Conservation (phyloP, 64 coral and sea anemone genomes). For the Pachyseris speciosa region DNA sequence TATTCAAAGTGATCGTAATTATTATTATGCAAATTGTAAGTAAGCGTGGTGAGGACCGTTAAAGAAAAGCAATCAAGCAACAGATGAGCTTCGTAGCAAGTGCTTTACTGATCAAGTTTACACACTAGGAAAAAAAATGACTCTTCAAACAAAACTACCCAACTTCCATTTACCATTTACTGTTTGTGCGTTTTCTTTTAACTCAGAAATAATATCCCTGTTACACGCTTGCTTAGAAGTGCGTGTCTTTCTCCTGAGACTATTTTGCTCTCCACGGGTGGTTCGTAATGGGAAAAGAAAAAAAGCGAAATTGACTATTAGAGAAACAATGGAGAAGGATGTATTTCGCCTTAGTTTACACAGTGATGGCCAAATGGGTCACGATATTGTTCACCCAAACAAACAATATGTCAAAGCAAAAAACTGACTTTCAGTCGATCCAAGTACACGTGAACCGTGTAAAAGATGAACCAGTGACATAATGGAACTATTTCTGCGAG, state of each 20-base stretch:
- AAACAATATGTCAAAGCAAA: neutral
- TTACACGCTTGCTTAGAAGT: neutral
- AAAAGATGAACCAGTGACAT: neutral
- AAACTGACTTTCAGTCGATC: neutral
- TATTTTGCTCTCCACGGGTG: neutral
- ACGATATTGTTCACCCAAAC: neutral
- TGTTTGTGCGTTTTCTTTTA: too few relatives aligned
- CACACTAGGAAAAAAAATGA: neutral
- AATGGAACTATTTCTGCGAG: neutral
- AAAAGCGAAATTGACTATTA: neutral
- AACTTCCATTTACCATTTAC: neutral
- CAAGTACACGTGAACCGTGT: neutral
- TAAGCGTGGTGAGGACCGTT: neutral
- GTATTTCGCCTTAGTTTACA: neutral
- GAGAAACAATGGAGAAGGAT: constrained; percentile 8
- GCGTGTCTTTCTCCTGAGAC: constrained; percentile 14
- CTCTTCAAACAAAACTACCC: neutral
- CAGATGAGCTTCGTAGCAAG: too few relatives aligned
- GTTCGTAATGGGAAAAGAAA: neutral
- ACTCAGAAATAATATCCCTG: too few relatives aligned
- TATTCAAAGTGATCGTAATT: neutral
- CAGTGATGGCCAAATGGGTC: neutral
- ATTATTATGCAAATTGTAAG: constrained; percentile 13
- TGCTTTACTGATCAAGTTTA: neutral
- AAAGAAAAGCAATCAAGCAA: too few relatives aligned